These are phyloP conservation scores for Callitettix versicolor DNA, from an alignment of 1,140 invertebrate species.

Conservation along the genomic window DNA sequence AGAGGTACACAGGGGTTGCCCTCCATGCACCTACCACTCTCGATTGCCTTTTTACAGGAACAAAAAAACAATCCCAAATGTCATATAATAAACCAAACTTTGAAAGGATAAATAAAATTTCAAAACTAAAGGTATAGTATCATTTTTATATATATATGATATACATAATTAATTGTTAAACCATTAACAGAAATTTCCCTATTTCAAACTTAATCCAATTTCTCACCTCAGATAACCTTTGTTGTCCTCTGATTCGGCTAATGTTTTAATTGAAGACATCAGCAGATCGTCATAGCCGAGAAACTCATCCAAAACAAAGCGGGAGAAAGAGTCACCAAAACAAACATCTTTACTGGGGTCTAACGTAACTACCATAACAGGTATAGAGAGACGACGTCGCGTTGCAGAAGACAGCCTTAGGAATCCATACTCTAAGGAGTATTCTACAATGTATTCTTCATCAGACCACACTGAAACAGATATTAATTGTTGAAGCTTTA, in stretches of 20 bases:
- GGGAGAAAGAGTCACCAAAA: slow-evolving; percentile 86
- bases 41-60: too few species aligned
- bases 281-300: slow-evolving; percentile 94
- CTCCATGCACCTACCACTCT: too few species aligned
- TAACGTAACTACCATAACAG: slow-evolving; percentile 82
- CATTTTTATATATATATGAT: too few species aligned
- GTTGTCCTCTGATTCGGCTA: slow-evolving; percentile 93
- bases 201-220: too few species aligned
- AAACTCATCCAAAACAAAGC: slow-evolving; percentile 83
- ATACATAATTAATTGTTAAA: too few species aligned
- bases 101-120: too few species aligned
- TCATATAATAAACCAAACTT: too few species aligned
- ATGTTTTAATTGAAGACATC: slow-evolving; percentile 88
- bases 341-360: slow-evolving; percentile 82
- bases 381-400: slow-evolving; percentile 76
- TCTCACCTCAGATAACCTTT: slow-evolving; percentile 81
- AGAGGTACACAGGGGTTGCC: too few species aligned
- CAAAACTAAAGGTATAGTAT: too few species aligned
- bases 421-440: slow-evolving; percentile 94
- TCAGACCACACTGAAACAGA: slow-evolving; percentile 55
- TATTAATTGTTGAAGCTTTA: slow-evolving; percentile 1
- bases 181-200: too few species aligned
- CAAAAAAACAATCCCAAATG: too few species aligned
- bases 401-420: slow-evolving; percentile 77
- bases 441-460: slow-evolving; percentile 95